These are phyloP conservation scores for Mnemiopsis leidyi DNA, from an alignment of 37 sponge, comb jelly and placozoan species.

Conservation along the genomic window DNA sequence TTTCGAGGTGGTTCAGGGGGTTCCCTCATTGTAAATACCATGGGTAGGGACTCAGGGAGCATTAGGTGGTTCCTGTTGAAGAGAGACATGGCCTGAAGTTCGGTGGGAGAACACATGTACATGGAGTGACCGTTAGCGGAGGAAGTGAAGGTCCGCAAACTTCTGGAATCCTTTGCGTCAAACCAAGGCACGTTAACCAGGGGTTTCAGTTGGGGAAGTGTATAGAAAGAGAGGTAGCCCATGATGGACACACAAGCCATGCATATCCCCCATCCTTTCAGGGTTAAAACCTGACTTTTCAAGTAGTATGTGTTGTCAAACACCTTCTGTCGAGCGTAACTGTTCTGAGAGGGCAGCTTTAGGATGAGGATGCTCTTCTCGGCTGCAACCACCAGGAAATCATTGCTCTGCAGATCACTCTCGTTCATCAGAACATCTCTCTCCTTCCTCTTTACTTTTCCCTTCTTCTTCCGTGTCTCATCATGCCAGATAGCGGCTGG, in stretches of 20 bases:
- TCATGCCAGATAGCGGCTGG: slow-evolving; percentile 26
- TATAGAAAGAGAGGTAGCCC: slow-evolving; percentile 61
- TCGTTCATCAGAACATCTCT: slow-evolving; percentile 17
- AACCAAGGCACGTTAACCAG: slow-evolving; percentile 55
- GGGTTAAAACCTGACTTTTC: slow-evolving; percentile 39
- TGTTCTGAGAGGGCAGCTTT: slow-evolving; percentile 62
- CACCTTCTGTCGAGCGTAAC: slow-evolving; percentile 60
- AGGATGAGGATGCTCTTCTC: slow-evolving; percentile 62
- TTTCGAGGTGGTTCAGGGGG: slow-evolving; percentile 34
- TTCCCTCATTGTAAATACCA: slow-evolving; percentile 58
- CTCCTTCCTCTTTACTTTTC: not conserved
- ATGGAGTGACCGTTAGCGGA: not conserved
- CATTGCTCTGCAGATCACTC: slow-evolving; percentile 49
- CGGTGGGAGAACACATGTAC: slow-evolving; percentile 47
- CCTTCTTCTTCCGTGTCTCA: slow-evolving; percentile 8
- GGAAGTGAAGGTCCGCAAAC: slow-evolving; percentile 32
- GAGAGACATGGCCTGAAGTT: slow-evolving; percentile 41
- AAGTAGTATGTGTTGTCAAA: slow-evolving; percentile 64
- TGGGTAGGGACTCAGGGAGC: slow-evolving; percentile 56
- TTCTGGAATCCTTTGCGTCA: slow-evolving; percentile 27
- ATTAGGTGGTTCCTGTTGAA: slow-evolving; percentile 49
- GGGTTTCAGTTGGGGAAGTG: slow-evolving; percentile 56
- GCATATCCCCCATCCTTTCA: slow-evolving; percentile 57
- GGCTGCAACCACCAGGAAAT: slow-evolving; percentile 40
- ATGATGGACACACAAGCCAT: slow-evolving; percentile 60